A percentile compares a stretch with the other conserved stretches of the same genome.
Evolutionary conservation across 2,797 vertebrate genomes (phyloP).

Genomic region (Bucorvus abyssinicus): DNA sequence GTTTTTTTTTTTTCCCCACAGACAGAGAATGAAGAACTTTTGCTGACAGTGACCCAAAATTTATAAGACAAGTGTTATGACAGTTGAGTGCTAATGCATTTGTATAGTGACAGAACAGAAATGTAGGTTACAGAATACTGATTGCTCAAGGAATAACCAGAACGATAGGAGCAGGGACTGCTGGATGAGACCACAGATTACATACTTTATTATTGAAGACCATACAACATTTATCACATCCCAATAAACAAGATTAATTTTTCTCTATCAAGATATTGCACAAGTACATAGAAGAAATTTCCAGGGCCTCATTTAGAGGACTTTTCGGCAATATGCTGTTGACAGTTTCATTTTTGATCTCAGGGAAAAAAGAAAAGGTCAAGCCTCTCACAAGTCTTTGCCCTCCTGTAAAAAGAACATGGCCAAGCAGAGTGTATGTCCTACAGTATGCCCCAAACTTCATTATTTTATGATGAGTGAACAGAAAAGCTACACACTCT

Average conservation of each 20-base stretch:
- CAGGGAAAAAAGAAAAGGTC: neutral
- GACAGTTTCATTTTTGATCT: neutral
- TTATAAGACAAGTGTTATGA: neutral
- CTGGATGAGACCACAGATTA: neutral
- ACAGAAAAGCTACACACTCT: neutral
- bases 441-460: neutral
- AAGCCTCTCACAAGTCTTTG: neutral
- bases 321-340: neutral
- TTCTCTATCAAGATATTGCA: neutral
- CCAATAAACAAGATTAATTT: neutral
- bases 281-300: neutral
- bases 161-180: neutral
- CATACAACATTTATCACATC: neutral
- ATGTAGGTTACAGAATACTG: conserved; percentile 11
- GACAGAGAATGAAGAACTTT: neutral
- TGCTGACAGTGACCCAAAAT: conserved; percentile 12
- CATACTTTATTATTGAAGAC: neutral
- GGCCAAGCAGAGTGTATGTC: neutral
- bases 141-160: conserved; percentile 40
- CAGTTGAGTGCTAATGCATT: conserved; percentile 7
- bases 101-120: conserved; percentile 15
- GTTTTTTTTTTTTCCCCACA: neutral
- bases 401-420: neutral
- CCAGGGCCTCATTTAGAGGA: neutral
- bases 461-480: neutral